A percentile compares a stretch with the other conserved stretches of the same genome.
phyloP scores from a whole-genome alignment of 2,113 vertebrate genomes.

The Macaca nemestrina region DNA sequence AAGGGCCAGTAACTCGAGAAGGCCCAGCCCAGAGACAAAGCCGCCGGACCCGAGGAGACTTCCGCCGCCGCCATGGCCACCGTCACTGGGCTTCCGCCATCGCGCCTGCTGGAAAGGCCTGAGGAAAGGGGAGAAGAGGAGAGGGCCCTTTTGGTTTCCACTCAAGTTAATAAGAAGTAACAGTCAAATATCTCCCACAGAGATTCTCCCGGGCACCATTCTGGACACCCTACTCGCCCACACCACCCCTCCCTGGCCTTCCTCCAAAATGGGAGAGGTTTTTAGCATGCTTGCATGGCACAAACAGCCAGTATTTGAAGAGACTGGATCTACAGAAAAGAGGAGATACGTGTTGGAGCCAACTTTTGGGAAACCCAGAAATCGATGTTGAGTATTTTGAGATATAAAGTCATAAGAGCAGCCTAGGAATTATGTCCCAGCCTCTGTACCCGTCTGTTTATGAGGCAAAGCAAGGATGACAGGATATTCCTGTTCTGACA shows the following conservation, averaged over 20 bases:
- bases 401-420: background rate
- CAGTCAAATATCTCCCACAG: background rate
- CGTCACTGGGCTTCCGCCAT: background rate
- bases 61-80: background rate
- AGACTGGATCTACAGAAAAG: background rate
- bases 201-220: fast-evolving
- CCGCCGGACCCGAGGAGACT: background rate
- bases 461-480: background rate
- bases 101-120: background rate
- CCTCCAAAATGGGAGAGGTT: background rate
- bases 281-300: background rate
- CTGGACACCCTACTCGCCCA: fast-evolving
- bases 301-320: background rate
- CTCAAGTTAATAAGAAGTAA: background rate
- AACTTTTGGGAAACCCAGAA: background rate
- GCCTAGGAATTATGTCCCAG: background rate
- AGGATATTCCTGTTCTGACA: background rate
- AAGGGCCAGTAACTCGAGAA: constrained; percentile 87
- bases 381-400: background rate
- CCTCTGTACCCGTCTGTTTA: background rate
- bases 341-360: no score
- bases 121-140: background rate
- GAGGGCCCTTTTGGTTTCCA: background rate
- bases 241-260: fast-evolving
- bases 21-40: background rate